These are phyloP conservation scores for Arizona elegans DNA, from an alignment of 2,113 vertebrate genomes.

Conservation along the genomic window DNA sequence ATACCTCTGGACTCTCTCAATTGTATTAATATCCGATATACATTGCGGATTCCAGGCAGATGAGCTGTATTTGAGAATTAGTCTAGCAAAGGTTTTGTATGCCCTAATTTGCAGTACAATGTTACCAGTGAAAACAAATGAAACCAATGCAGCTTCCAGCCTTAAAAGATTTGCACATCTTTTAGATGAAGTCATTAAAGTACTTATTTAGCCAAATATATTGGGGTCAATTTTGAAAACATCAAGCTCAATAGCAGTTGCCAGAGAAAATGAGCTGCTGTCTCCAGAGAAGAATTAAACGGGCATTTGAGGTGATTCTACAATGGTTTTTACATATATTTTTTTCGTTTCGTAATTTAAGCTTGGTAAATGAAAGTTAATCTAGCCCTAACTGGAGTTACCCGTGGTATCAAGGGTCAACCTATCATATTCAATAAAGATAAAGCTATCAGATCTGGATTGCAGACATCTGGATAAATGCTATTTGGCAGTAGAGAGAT, in stretches of 20 bases:
- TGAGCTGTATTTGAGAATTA: too few relatives aligned
- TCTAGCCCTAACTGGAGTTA: background rate
- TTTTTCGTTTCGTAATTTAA: background rate
- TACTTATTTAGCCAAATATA: background rate
- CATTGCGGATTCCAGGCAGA: too few relatives aligned
- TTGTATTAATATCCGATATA: too few relatives aligned
- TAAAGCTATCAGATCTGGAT: background rate
- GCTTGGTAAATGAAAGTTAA: background rate
- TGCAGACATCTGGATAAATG: background rate
- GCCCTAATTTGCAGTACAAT: too few relatives aligned
- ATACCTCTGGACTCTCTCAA: too few relatives aligned
- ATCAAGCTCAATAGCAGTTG: background rate
- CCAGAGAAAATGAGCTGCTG: background rate
- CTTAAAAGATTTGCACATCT: background rate
- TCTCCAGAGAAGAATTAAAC: background rate
- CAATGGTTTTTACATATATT: background rate
- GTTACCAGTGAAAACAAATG: background rate
- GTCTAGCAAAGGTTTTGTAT: too few relatives aligned
- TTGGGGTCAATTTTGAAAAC: background rate
- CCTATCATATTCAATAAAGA: background rate
- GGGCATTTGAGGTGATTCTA: background rate
- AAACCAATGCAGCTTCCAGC: background rate
- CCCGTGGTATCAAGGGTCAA: background rate
- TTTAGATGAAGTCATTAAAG: background rate
- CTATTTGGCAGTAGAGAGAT: background rate